Conservation (phyloP, 92 coral and sea anemone species). For the Bergia sp. region DNA sequence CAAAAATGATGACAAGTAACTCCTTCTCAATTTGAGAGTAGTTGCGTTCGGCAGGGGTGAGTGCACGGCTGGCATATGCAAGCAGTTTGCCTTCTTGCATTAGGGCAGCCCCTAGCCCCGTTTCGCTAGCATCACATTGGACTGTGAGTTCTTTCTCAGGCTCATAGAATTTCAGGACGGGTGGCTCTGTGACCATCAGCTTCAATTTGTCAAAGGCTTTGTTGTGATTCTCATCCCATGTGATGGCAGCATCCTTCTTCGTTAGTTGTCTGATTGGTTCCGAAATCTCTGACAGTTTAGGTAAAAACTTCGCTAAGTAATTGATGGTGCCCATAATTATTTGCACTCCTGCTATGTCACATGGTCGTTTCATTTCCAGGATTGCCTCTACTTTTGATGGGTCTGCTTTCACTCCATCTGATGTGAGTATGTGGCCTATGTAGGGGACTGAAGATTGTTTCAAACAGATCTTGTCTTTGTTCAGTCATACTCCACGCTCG, state of each 20-base stretch:
- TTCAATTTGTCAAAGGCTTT: constrained; percentile 46
- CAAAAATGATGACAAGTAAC: background rate
- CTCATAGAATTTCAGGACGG: constrained; percentile 49
- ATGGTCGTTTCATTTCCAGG: constrained; percentile 16
- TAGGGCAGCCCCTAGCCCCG: too few species aligned
- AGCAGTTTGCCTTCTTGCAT: too few species aligned
- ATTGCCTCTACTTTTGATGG: constrained; percentile 50
- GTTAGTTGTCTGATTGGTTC: too few species aligned
- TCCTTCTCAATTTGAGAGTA: constrained; percentile 54
- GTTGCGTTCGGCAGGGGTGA: constrained; percentile 36
- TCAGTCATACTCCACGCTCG: constrained; percentile 41
- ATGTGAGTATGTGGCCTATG: constrained; percentile 45
- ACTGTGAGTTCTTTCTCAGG: too few species aligned
- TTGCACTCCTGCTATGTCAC: constrained; percentile 37
- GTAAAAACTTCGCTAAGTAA: constrained; percentile 53
- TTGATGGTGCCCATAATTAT: constrained; percentile 39
- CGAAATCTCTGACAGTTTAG: constrained; percentile 24
- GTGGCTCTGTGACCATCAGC: constrained; percentile 36
- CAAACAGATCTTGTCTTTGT: background rate
- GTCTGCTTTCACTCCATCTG: constrained; percentile 48
- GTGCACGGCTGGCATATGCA: constrained; percentile 1
- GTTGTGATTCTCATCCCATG: background rate
- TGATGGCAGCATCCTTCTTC: too few species aligned
- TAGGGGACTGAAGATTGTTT: constrained; percentile 50
- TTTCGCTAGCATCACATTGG: too few species aligned